Base-by-base conservation (phyloP, 1,140 invertebrate genomes). In the Drosophila repleta region DNA sequence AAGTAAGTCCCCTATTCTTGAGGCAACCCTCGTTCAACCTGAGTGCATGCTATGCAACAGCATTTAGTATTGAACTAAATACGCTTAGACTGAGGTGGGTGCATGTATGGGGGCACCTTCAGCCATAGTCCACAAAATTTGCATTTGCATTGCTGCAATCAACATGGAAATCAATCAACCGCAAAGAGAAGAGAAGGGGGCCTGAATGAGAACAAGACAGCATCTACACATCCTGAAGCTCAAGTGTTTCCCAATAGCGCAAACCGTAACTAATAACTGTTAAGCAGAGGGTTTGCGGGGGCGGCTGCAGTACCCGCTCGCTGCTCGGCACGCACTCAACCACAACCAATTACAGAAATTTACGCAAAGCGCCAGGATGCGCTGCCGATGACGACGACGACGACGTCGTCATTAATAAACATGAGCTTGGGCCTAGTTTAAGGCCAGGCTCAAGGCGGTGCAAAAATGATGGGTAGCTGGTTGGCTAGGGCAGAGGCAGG, bases 331-430 rank as follows among this genome's bases (percentile, higher is more conserved):
- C 76, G 69, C 81, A 87, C 56, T 84, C 80, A 65, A 78, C 82
- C 78, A 78, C 83, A 87, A 87, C 82, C 82, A 87, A 87, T 87
- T 87, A 87, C 82, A 71, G 78, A 65, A 87, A 87, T 79, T 87
- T 87, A 78, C 78, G 78, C 74, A 87, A 75, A 87, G 72, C 74
- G 64, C 66, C 81, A 79, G 61, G 62, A 68, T 76, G 74, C 73
- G 71, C 17, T 60, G 37, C 20, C 43, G 39, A 18, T 60, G 37
- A 29, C 43, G 39, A 18, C 10, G 48, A 32, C 35, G 32, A 21
- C 49, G 37, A 32, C 74, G 63, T 62, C 52, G 76, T 82, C 78
- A 82, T 87, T 87, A 87, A 87, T 87, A 87, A 82, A 87, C 78
- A 87, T 87, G 82, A 67, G 69, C 29, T 21, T 26, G 49, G 35